These are phyloP conservation scores for Leptinotarsa tumamoca DNA, from an alignment of 2,888 invertebrate species.

Conservation along the genomic window DNA sequence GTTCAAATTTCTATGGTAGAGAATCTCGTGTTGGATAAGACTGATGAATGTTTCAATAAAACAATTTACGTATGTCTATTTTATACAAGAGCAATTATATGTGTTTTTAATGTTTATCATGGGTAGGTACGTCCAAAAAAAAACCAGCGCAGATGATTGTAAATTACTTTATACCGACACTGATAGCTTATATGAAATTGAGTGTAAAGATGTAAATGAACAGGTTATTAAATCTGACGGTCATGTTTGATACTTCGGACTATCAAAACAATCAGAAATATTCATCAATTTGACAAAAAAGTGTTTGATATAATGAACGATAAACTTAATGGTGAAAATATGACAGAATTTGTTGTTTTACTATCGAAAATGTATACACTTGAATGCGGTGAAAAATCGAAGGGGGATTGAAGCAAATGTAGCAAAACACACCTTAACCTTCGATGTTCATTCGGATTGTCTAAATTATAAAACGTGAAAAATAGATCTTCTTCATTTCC, in stretches of 20 bases:
- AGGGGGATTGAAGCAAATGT: background rate
- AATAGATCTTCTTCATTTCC: too few relatives aligned
- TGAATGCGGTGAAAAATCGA: background rate
- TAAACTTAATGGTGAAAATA: background rate
- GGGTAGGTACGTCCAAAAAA: too few relatives aligned
- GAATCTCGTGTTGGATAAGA: conserved; percentile 27
- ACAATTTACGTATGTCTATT: background rate
- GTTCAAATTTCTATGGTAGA: conserved; percentile 18
- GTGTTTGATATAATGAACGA: background rate
- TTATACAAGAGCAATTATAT: too few relatives aligned
- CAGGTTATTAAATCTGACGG: background rate
- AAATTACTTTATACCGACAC: too few relatives aligned
- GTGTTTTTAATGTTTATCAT: too few relatives aligned
- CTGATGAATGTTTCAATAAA: background rate
- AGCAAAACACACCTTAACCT: background rate
- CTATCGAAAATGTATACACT: background rate
- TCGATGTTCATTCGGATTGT: background rate
- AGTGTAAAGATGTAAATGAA: background rate
- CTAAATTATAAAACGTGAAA: background rate
- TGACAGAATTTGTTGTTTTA: background rate
- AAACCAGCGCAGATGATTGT: too few relatives aligned
- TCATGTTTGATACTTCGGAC: background rate
- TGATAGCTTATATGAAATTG: background rate
- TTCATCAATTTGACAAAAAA: background rate
- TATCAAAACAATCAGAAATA: background rate